These are phyloP conservation scores for Lithobates pipiens DNA, from an alignment of 2,797 vertebrate genomes.

Conservation along the genomic window DNA sequence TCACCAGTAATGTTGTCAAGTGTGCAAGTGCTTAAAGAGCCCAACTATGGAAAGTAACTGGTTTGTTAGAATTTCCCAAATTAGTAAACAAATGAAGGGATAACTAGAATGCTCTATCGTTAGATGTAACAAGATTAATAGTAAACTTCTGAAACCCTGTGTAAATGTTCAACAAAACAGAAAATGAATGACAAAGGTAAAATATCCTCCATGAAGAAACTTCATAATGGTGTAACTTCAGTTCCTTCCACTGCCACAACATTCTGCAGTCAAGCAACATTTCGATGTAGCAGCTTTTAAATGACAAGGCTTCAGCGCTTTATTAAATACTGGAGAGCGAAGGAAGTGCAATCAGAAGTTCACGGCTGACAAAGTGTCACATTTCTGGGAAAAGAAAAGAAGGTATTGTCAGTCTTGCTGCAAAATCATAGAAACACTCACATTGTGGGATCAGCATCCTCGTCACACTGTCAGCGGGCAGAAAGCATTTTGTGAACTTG, in stretches of 20 bases:
- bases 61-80: background rate
- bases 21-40: no score
- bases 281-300: slow-evolving; percentile 70
- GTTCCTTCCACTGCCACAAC: slow-evolving; percentile 64
- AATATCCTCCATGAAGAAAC: slow-evolving; percentile 78
- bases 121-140: background rate
- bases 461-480: background rate
- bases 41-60: background rate
- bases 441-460: background rate
- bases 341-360: slow-evolving; percentile 78
- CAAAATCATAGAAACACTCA: background rate
- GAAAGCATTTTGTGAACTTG: background rate
- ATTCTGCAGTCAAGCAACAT: slow-evolving; percentile 63
- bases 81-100: background rate
- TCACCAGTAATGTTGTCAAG: background rate
- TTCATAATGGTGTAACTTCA: slow-evolving; percentile 71
- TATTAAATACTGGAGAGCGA: slow-evolving; percentile 76
- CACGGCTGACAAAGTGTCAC: slow-evolving; percentile 68
- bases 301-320: slow-evolving; percentile 75
- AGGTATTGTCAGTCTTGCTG: no score
- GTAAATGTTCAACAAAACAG: slow-evolving; percentile 58
- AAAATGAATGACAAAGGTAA: slow-evolving; percentile 66
- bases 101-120: background rate
- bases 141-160: slow-evolving; percentile 56
- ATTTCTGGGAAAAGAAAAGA: slow-evolving; percentile 72